Conservation (phyloP, 2,888 invertebrate genomes). For the Halocaridina rubra region DNA sequence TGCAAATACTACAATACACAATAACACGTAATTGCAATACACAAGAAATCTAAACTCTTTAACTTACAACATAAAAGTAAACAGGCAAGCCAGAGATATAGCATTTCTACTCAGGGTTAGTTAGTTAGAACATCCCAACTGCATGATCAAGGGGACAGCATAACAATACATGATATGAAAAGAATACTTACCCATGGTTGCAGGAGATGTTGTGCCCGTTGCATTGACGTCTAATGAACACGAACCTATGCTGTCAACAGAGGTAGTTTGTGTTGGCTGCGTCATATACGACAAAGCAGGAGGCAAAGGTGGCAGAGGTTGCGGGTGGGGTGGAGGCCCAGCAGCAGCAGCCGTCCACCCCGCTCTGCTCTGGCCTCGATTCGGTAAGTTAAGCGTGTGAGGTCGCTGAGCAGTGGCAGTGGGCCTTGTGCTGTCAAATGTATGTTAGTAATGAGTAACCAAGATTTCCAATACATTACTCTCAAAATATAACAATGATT, state of each 20-base stretch:
- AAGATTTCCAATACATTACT: too few relatives aligned
- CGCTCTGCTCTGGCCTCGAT: constrained; percentile 36
- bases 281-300: constrained; percentile 17
- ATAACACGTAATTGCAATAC: too few relatives aligned
- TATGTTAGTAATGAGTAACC: constrained; percentile 24
- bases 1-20: too few relatives aligned
- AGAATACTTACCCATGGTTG: constrained; percentile 53
- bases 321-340: constrained; percentile 27
- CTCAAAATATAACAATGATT: too few relatives aligned
- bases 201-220: constrained; percentile 48
- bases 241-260: constrained; percentile 52
- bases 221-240: constrained; percentile 55
- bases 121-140: too few relatives aligned
- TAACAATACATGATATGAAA: too few relatives aligned
- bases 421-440: constrained; percentile 45
- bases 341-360: constrained; percentile 45
- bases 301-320: constrained; percentile 9
- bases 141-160: too few relatives aligned
- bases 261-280: constrained; percentile 44
- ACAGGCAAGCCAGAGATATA: too few relatives aligned
- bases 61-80: too few relatives aligned
- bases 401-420: constrained; percentile 51
- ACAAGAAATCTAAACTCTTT: too few relatives aligned
- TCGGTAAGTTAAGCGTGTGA: constrained; percentile 52
- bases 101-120: too few relatives aligned